Evolutionary conservation across 2,113 vertebrate species (phyloP).

Genomic region (Hiodon alosoides): DNA sequence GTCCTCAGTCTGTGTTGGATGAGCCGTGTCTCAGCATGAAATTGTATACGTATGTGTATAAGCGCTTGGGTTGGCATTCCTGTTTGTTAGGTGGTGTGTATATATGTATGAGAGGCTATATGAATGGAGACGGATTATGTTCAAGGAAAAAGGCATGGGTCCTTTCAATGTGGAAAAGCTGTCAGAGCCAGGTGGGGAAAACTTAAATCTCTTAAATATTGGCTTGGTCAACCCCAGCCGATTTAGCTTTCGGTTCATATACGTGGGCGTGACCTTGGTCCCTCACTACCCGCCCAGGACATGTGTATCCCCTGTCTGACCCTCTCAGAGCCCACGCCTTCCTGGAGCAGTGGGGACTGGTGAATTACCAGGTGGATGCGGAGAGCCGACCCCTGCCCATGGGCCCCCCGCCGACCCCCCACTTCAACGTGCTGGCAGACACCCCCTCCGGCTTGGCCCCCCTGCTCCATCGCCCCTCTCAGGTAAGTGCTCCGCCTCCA

Average conservation of each 20-base stretch:
- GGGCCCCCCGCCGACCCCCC: conserved; percentile 93
- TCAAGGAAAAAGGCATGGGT: too few relatives aligned
- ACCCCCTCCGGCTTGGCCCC: conserved; percentile 92
- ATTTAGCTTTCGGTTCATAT: neutral
- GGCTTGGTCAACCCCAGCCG: too few relatives aligned
- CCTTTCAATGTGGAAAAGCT: too few relatives aligned
- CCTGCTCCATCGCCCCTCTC: conserved; percentile 69
- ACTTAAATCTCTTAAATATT: too few relatives aligned
- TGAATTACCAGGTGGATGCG: conserved; percentile 97
- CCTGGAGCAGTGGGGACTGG: conserved; percentile 95
- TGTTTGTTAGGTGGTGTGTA: neutral
- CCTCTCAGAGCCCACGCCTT: conserved; percentile 82
- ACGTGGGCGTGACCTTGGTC: conserved; percentile 8
- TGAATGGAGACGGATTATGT: neutral
- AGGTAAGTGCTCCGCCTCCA: conserved; percentile 36
- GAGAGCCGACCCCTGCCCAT: conserved; percentile 92
- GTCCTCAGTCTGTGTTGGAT: neutral
- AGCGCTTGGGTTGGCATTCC: neutral
- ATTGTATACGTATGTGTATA: neutral
- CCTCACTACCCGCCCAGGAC: neutral
- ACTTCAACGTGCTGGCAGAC: conserved; percentile 92
- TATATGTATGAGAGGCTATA: neutral
- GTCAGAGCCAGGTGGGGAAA: too few relatives aligned
- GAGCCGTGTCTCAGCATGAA: neutral
- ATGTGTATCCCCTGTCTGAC: neutral